These are phyloP conservation scores for Drosophila histrio DNA, from an alignment of 2,888 invertebrate genomes.

Conservation along the genomic window DNA sequence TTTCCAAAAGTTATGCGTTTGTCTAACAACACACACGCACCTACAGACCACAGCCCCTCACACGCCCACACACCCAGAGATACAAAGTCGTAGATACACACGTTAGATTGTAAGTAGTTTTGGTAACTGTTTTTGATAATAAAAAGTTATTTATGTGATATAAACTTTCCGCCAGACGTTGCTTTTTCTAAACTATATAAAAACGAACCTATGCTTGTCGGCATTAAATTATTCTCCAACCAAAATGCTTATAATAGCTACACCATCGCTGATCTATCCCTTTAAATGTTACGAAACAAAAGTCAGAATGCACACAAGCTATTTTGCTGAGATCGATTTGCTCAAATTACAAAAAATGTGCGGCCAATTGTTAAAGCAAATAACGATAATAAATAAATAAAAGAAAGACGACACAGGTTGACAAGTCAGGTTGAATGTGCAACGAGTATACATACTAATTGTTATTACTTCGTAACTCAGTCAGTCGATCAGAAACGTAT, in stretches of 20 bases:
- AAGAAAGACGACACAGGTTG: conserved; percentile 5
- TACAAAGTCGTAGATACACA: conserved; percentile 11
- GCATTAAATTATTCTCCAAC: background rate
- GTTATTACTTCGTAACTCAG: conserved; percentile 20
- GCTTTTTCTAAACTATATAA: background rate
- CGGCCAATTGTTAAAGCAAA: background rate
- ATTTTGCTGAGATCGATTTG: background rate
- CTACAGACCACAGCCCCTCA: background rate
- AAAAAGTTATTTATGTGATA: conserved; percentile 61
- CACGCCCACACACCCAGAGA: background rate
- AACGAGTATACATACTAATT: conserved; percentile 9
- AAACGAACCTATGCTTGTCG: background rate
- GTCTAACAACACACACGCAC: conserved; percentile 6
- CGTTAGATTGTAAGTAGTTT: conserved; percentile 61
- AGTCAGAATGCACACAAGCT: background rate
- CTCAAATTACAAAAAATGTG: background rate
- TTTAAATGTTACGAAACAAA: background rate
- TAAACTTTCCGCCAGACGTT: conserved; percentile 44
- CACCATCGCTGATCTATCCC: background rate
- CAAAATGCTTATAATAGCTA: background rate
- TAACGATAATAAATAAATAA: background rate
- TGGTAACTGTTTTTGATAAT: conserved; percentile 66
- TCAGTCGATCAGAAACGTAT: conserved; percentile 52
- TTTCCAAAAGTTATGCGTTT: conserved; percentile 37
- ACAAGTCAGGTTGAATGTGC: conserved; percentile 10